Evolutionary conservation across 2,888 invertebrate genomes (phyloP), one percentile per base, ranked within the genome.

Genomic region (Diaphora mendica): DNA sequence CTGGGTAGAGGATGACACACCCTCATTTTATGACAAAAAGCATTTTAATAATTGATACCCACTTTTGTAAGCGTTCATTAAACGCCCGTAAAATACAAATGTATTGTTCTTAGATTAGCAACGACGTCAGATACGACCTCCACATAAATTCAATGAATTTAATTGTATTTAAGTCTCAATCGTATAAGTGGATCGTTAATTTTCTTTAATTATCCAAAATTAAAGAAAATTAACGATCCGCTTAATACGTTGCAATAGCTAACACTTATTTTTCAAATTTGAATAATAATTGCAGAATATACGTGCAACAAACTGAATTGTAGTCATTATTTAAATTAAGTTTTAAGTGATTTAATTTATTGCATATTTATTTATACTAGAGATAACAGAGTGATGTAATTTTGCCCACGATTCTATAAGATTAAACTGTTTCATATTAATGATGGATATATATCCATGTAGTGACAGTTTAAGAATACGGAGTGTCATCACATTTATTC

Each of bases 71-170:
- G 23, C 64, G 23, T n/a, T 64, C 35, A 65, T 65, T 13, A 39
- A 39, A n/a, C 9, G 39, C n/a, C 13, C 39, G 65, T 39, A n/a
- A 65, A 23, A n/a, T 39, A 39, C 15, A 39, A 39, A 65, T 39
- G 39, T 33, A 65, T 5, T 65, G n/a, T 65, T 39, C n/a, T n/a
- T 65, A 42, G 23, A 42, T 39, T 65, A 65, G 23, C 65, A 42
- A 39, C 39, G 65, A 65, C 65, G 39, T 42, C 65, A 65, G 39
- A 42, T n/a, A 7, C 5, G 39, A n/a, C 65, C 39, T 65, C 39
- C n/a, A 65, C n/a, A n/a, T 65, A 65, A 39, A 39, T 51, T 51
- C 23, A 51, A 51, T 51, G 51, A 51, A 51, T 51, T 48, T 48
- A 51, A 51, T 51, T 23, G 20, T 51, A 23, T 7, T 48, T 48